Conservation (phyloP, 92 coral and sea anemone species). For the Epizoanthus stellaris region DNA sequence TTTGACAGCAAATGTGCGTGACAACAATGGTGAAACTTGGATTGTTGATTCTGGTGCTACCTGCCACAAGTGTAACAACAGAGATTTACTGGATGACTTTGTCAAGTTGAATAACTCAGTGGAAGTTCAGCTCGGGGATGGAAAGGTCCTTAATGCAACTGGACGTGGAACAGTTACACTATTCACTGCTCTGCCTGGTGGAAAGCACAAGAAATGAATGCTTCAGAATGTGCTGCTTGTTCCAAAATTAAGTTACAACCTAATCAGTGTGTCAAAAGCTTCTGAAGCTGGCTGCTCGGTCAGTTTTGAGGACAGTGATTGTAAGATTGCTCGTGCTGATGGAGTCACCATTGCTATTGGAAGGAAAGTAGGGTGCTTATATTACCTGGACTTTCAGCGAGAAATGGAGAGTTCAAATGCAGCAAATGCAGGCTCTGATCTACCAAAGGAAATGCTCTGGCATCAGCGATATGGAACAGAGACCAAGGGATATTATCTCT, state of each 20-base stretch:
- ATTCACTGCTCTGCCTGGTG: slow-evolving; percentile 49
- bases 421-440: background rate
- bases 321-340: slow-evolving; percentile 58
- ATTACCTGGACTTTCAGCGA: slow-evolving; percentile 41
- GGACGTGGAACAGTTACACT: slow-evolving; percentile 58
- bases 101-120: slow-evolving; percentile 21
- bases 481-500: slow-evolving; percentile 59
- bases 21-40: slow-evolving; percentile 52
- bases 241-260: slow-evolving; percentile 60
- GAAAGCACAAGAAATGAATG: slow-evolving; percentile 50
- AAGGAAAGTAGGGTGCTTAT: slow-evolving; percentile 65
- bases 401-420: slow-evolving; percentile 36
- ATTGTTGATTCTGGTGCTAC: slow-evolving; percentile 71
- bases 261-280: slow-evolving; percentile 59
- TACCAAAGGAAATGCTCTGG: slow-evolving; percentile 52
- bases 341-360: slow-evolving; percentile 54
- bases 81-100: slow-evolving; percentile 52
- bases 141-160: slow-evolving; percentile 58
- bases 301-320: slow-evolving; percentile 55
- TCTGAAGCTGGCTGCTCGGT: slow-evolving; percentile 45
- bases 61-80: slow-evolving; percentile 54
- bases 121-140: slow-evolving; percentile 37
- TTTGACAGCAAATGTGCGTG: slow-evolving; percentile 51
- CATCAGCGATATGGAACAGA: slow-evolving; percentile 60
- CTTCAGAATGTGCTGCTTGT: slow-evolving; percentile 60